Evolutionary conservation across 2,888 invertebrate species (phyloP).

Genomic region (Nemurella pictetii): DNA sequence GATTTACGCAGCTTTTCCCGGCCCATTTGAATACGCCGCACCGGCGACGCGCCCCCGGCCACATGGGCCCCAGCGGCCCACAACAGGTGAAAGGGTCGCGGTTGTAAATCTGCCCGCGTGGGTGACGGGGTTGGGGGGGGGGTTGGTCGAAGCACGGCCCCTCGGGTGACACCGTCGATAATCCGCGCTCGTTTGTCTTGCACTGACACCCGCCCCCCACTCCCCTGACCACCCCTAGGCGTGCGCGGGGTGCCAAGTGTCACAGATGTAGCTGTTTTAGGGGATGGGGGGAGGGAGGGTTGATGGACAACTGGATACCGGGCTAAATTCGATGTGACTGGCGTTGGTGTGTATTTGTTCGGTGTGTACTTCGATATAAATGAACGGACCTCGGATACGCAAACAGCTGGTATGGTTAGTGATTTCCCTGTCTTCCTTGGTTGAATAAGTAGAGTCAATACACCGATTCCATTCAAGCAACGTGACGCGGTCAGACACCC

Average conservation of each 20-base stretch:
- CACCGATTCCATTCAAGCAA: too few relatives aligned
- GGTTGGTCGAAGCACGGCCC: not conserved
- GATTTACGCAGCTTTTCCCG: not conserved
- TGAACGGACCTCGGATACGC: too few relatives aligned
- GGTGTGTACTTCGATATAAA: too few relatives aligned
- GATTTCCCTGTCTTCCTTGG: too few relatives aligned
- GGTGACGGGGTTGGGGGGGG: too few relatives aligned
- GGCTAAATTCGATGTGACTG: not conserved
- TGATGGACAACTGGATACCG: too few relatives aligned
- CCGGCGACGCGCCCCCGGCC: not conserved
- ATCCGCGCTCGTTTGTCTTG: constrained; percentile 17
- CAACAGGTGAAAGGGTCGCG: not conserved
- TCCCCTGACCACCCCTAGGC: not conserved
- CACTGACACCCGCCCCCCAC: not conserved
- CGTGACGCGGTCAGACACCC: too few relatives aligned
- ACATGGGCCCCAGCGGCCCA: not conserved
- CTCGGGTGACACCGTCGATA: not conserved
- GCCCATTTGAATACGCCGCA: not conserved
- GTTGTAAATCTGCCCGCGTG: not conserved
- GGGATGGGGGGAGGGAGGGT: too few relatives aligned
- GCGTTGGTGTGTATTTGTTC: not conserved
- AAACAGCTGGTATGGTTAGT: too few relatives aligned
- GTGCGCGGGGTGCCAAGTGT: constrained; percentile 1
- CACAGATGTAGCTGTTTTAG: not conserved
- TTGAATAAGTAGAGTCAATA: too few relatives aligned